These are phyloP conservation scores for Embiotoca jacksoni DNA, from an alignment of 2,113 vertebrate species.

Conservation along the genomic window DNA sequence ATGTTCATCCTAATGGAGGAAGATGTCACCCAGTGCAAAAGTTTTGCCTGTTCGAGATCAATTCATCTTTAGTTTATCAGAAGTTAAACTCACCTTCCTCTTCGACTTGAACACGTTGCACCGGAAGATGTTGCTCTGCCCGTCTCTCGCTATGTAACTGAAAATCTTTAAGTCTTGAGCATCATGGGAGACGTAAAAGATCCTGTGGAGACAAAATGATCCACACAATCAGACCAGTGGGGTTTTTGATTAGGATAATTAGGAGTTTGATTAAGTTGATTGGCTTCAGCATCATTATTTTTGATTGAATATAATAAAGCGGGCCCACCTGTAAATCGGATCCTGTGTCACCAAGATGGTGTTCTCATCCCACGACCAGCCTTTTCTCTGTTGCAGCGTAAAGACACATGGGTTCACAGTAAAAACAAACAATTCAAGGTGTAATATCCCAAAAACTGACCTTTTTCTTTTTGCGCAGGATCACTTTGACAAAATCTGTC, in stretches of 20 bases:
- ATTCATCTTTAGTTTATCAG: not conserved
- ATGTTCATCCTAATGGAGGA: too few relatives aligned
- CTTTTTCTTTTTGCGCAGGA: slow-evolving; percentile 96
- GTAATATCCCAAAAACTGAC: slow-evolving; percentile 70
- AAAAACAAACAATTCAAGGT: not conserved
- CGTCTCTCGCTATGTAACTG: slow-evolving; percentile 97
- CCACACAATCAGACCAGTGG: not conserved
- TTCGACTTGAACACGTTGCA: slow-evolving; percentile 99
- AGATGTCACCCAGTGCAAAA: too few relatives aligned
- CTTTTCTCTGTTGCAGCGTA: slow-evolving; percentile 88
- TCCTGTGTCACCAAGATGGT: slow-evolving; percentile 94
- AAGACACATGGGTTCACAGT: not conserved
- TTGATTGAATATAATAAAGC: not conserved
- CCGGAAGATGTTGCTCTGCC: slow-evolving; percentile 93
- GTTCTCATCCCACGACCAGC: slow-evolving; percentile 94
- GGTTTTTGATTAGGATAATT: not conserved
- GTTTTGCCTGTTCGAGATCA: too few relatives aligned
- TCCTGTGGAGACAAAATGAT: slow-evolving; percentile 81
- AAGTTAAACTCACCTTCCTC: slow-evolving; percentile 89
- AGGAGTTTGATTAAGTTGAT: not conserved
- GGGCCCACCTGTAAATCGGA: slow-evolving; percentile 92
- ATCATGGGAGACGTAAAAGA: slow-evolving; percentile 98
- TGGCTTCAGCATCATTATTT: not conserved
- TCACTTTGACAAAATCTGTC: slow-evolving; percentile 91
- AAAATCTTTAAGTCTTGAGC: slow-evolving; percentile 99